A percentile compares a stretch with the other conserved stretches of the same genome.
Evolutionary conservation across 2,797 vertebrate genomes (phyloP).

Genomic region (Anas georgica): DNA sequence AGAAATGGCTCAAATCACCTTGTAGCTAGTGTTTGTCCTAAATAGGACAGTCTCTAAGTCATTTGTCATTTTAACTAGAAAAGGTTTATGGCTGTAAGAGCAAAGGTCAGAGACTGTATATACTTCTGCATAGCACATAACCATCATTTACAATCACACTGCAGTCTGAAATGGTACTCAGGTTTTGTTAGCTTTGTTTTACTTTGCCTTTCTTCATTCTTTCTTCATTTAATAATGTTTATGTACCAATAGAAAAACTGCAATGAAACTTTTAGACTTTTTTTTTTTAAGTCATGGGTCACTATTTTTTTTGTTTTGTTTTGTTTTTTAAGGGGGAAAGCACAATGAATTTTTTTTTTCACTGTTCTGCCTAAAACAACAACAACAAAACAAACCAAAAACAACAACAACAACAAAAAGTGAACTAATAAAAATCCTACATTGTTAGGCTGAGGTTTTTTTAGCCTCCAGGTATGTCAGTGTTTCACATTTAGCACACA

Average conservation of each 20-base stretch:
- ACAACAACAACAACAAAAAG: background rate
- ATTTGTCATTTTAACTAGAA: conserved; percentile 34
- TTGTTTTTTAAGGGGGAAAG: background rate
- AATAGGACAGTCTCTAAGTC: background rate
- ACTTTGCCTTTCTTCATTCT: conserved; percentile 22
- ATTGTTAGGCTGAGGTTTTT: background rate
- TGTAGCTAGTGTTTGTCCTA: background rate
- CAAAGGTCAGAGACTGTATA: background rate
- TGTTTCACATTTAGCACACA: background rate
- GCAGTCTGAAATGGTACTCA: background rate
- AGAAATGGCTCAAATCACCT: background rate
- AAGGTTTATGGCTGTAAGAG: conserved; percentile 35
- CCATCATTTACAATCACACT: conserved; percentile 8
- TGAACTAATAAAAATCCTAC: background rate
- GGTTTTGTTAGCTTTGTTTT: conserved; percentile 31
- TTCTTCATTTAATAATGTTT: conserved; percentile 49
- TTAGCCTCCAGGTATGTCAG: background rate
- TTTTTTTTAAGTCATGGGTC: background rate
- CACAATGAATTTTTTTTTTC: background rate
- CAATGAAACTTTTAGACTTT: background rate
- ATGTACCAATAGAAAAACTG: conserved; percentile 3
- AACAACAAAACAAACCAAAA: no score
- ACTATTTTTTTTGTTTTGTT: background rate
- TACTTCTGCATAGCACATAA: background rate
- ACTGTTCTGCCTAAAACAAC: background rate